Conservation (phyloP, 2,888 invertebrate species). For the Diploptera punctata region DNA sequence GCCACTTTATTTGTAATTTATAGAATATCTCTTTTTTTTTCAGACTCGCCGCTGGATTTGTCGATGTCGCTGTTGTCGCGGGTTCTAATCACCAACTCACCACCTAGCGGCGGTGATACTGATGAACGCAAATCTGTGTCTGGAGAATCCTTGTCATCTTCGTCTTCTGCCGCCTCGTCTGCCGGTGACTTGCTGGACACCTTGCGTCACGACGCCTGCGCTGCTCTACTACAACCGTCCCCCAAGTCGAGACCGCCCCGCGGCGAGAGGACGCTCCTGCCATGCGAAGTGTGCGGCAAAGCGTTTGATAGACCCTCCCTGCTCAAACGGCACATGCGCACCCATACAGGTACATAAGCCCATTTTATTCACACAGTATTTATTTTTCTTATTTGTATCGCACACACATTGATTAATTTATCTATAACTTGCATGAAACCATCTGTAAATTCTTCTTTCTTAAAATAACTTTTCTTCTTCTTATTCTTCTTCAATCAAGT, state of each 20-base stretch:
- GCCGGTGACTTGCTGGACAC: conserved; percentile 40
- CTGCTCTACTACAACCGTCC: conserved; percentile 46
- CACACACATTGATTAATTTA: too few species aligned
- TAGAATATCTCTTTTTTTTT: too few species aligned
- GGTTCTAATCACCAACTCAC: conserved; percentile 64
- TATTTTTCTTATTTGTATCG: too few species aligned
- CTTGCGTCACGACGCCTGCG: conserved; percentile 48
- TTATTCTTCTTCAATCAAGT: too few species aligned
- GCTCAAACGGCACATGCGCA: conserved; percentile 93
- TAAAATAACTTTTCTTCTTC: too few species aligned
- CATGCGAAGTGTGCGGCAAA: conserved; percentile 94
- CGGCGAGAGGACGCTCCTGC: conserved; percentile 84
- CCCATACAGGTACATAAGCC: conserved; percentile 80
- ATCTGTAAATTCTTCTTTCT: too few species aligned
- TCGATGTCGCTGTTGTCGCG: conserved; percentile 83
- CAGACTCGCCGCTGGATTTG: conserved; percentile 88
- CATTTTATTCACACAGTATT: too few species aligned
- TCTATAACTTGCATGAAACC: too few species aligned
- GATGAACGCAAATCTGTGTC: conserved; percentile 78
- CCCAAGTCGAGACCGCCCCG: conserved; percentile 69
- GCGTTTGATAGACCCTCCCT: conserved; percentile 95
- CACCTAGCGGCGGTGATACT: conserved; percentile 73
- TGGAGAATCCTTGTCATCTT: conserved; percentile 52
- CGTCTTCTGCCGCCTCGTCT: conserved; percentile 57
- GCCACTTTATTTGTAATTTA: too few species aligned